Evolutionary conservation across 1,140 invertebrate genomes (phyloP).

Genomic region (Trigoniulus corallinus): DNA sequence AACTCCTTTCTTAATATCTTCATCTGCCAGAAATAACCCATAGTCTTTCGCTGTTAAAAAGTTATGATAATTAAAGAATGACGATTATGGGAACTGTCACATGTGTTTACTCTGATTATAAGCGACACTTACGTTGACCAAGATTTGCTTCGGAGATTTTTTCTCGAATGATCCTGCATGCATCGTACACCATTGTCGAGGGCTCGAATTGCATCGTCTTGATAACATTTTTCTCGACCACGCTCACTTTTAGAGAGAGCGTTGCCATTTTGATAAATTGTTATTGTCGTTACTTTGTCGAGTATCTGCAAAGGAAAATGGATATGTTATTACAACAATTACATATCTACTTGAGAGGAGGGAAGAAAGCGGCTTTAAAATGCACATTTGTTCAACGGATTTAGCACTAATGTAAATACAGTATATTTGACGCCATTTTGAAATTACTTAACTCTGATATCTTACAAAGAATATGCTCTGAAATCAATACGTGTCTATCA

Average conservation of each 20-base stretch:
- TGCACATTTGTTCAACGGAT: too few species aligned
- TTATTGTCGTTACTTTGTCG: background rate
- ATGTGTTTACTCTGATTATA: too few species aligned
- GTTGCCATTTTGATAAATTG: constrained; percentile 22
- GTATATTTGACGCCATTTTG: too few species aligned
- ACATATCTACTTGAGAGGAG: too few species aligned
- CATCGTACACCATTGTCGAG: constrained; percentile 81
- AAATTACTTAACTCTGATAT: too few species aligned
- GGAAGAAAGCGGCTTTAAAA: too few species aligned
- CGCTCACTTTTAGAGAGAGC: constrained; percentile 82
- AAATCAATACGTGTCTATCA: too few species aligned
- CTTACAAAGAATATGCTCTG: too few species aligned
- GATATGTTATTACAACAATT: too few species aligned
- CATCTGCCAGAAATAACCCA: constrained; percentile 88
- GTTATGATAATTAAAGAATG: constrained; percentile 18
- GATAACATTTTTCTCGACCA: constrained; percentile 79
- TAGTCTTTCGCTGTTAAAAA: constrained; percentile 75
- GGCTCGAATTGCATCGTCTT: constrained; percentile 98
- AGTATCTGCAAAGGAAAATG: too few species aligned
- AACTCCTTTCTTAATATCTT: constrained; percentile 89
- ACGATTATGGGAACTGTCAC: background rate
- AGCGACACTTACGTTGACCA: constrained; percentile 57
- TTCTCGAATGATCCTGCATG: constrained; percentile 84
- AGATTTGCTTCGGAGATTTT: constrained; percentile 76
- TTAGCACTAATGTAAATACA: too few species aligned